Evolutionary conservation across 2,888 invertebrate species (phyloP).

Genomic region (Erynnis tages): DNA sequence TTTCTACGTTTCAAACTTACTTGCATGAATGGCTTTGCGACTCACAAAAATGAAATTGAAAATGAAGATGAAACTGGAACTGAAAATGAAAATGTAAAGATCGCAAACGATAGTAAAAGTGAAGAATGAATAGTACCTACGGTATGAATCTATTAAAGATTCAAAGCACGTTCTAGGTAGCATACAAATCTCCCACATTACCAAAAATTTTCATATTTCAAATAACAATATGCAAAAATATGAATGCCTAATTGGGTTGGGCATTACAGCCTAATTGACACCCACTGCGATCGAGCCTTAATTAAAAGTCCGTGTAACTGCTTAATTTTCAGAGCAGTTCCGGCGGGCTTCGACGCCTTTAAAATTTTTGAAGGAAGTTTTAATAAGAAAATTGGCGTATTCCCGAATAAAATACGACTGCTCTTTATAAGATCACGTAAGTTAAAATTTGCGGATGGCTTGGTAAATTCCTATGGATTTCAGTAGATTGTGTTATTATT

Average conservation of each 20-base stretch:
- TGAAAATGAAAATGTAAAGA: too few species aligned
- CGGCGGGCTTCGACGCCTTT: constrained; percentile 5
- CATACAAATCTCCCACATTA: neutral
- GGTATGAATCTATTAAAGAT: too few species aligned
- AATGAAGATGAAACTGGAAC: too few species aligned
- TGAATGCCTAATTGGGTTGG: constrained; percentile 12
- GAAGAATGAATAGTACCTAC: neutral
- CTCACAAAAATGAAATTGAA: too few species aligned
- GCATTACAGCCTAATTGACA: constrained; percentile 28
- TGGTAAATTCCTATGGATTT: too few species aligned
- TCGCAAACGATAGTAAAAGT: too few species aligned
- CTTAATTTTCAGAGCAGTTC: constrained; percentile 33
- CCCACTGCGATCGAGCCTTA: constrained; percentile 46
- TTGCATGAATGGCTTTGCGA: too few species aligned
- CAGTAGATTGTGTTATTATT: too few species aligned
- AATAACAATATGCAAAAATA: constrained; percentile 20
- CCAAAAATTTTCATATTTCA: constrained; percentile 29
- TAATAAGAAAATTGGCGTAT: constrained; percentile 11
- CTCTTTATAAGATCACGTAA: neutral
- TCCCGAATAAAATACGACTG: neutral
- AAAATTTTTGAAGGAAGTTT: constrained; percentile 5
- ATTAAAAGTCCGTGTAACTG: constrained; percentile 40
- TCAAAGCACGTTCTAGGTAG: too few species aligned
- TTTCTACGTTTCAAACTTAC: too few species aligned
- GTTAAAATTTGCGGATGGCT: too few species aligned